Evolutionary conservation across 2,797 vertebrate genomes (phyloP).

Genomic region (Bovichtus diacanthus): DNA sequence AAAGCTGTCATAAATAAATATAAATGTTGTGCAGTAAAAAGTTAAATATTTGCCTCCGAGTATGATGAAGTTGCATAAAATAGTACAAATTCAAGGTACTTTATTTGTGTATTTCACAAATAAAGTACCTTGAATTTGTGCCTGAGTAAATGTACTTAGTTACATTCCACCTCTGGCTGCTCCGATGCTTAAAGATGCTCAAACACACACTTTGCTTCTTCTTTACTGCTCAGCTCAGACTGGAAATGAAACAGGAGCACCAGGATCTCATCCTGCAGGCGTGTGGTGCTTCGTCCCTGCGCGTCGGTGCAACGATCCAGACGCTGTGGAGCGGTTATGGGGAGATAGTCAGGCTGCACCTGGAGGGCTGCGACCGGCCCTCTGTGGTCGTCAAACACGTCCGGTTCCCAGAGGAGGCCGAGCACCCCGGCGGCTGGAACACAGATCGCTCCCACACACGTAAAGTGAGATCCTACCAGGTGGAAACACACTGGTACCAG

Average conservation of each 20-base stretch:
- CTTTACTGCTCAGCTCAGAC: slow-evolving; percentile 3
- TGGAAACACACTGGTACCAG: slow-evolving; percentile 86
- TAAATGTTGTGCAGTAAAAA: not conserved
- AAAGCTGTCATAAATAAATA: not conserved
- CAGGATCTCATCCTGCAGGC: slow-evolving; percentile 79
- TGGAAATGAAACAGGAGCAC: slow-evolving; percentile 81
- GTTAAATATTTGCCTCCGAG: not conserved
- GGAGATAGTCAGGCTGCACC: slow-evolving; percentile 81
- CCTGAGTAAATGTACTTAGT: not conserved
- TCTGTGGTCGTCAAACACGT: slow-evolving; percentile 86
- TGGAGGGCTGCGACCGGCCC: slow-evolving; percentile 76
- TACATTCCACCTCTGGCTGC: not conserved
- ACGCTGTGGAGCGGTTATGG: slow-evolving; percentile 87
- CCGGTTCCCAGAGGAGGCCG: slow-evolving; percentile 71
- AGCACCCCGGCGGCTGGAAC: slow-evolving; percentile 75
- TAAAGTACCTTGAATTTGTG: not conserved
- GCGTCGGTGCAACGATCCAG: slow-evolving; percentile 78
- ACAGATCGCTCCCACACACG: slow-evolving; percentile 82
- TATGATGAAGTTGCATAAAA: not conserved
- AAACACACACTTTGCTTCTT: not conserved
- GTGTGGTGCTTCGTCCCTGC: slow-evolving; percentile 75
- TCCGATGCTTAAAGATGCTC: not conserved
- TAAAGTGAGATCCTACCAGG: slow-evolving; percentile 85
- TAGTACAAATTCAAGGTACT: too few species aligned
- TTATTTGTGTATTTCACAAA: too few species aligned